Percentiles rank a stretch among this genome's conserved stretches.
These are phyloP conservation scores for Urocyon cinereoargenteus DNA, from an alignment of 2,797 vertebrate species.

Conservation along the genomic window DNA sequence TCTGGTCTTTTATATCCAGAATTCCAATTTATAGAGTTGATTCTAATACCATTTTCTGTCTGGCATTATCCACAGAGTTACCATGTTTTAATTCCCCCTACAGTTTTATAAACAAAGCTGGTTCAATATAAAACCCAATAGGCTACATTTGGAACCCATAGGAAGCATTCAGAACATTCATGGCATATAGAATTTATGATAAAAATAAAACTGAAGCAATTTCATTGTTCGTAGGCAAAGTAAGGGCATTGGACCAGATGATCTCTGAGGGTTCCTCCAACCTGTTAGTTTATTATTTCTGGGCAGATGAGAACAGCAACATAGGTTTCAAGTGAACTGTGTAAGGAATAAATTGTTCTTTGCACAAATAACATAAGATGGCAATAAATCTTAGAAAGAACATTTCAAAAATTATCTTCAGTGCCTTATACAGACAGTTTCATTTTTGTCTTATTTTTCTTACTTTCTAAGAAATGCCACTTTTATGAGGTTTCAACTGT, in stretches of 20 bases:
- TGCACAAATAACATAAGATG: neutral
- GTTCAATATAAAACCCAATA: neutral
- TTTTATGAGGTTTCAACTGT: neutral
- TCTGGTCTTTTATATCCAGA: slow-evolving; percentile 20
- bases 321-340: slow-evolving; percentile 43
- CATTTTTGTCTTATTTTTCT: neutral
- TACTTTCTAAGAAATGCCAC: slow-evolving; percentile 20
- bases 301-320: neutral
- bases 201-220: slow-evolving; percentile 50
- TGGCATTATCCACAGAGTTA: neutral
- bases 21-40: neutral
- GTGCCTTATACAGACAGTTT: neutral
- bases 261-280: slow-evolving; percentile 26
- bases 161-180: neutral
- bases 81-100: neutral
- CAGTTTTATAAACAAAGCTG: slow-evolving; percentile 29
- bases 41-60: slow-evolving; percentile 24
- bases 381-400: slow-evolving; percentile 40
- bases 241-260: neutral
- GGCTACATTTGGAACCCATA: neutral
- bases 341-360: slow-evolving; percentile 23
- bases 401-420: slow-evolving; percentile 4
- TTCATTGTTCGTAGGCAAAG: slow-evolving; percentile 50
- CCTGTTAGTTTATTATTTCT: slow-evolving; percentile 52
- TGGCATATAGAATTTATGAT: neutral